Evolutionary conservation across 2,888 invertebrate species (phyloP).

Genomic region (Parnassius orleans): DNA sequence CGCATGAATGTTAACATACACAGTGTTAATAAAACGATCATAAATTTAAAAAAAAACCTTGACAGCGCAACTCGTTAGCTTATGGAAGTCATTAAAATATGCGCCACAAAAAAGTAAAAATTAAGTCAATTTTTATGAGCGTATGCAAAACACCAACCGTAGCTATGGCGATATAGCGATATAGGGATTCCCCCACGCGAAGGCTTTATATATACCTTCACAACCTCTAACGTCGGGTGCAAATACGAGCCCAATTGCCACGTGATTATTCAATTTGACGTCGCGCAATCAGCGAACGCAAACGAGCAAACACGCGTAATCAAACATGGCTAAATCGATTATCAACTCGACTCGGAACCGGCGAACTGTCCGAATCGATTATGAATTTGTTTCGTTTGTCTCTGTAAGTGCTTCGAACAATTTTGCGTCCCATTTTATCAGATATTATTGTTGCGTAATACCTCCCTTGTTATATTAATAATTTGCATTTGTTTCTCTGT

Average conservation of each 20-base stretch:
- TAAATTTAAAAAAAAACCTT: constrained; percentile 14
- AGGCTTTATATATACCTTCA: constrained; percentile 25
- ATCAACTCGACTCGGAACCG: constrained; percentile 53
- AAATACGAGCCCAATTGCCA: constrained; percentile 56
- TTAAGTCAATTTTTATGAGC: constrained; percentile 16
- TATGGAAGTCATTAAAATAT: constrained; percentile 21
- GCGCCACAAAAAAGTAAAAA: constrained; percentile 13
- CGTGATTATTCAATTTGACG: constrained; percentile 76
- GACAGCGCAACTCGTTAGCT: constrained; percentile 13
- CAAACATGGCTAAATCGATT: constrained; percentile 73
- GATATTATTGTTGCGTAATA: neutral
- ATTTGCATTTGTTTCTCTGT: too few relatives aligned
- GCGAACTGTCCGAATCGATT: constrained; percentile 26
- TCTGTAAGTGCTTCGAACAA: constrained; percentile 26
- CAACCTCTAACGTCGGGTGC: constrained; percentile 32
- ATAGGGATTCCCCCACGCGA: neutral
- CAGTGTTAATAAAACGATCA: constrained; percentile 20
- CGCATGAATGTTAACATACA: neutral
- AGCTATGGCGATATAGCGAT: neutral
- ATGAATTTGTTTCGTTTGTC: constrained; percentile 41
- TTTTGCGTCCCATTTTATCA: constrained; percentile 6
- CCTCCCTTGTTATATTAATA: too few relatives aligned
- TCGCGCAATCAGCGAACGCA: constrained; percentile 76
- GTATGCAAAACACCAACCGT: constrained; percentile 6
- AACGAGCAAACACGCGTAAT: constrained; percentile 69